Evolutionary conservation across 23 tunicate genomes (phyloP).

Genomic region (Diplosoma virens): DNA sequence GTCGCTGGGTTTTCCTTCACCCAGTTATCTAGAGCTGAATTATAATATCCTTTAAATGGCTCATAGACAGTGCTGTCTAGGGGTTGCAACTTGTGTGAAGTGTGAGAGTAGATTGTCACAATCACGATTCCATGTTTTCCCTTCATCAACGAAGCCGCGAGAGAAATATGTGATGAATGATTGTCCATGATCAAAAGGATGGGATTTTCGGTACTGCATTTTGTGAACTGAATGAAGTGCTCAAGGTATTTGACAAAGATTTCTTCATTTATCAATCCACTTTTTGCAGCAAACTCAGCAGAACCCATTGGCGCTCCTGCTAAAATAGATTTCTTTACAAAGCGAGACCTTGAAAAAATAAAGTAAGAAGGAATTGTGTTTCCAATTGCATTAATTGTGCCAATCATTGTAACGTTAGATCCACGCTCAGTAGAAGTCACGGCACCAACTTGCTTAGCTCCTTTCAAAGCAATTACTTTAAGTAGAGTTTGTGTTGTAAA

Average conservation of each 20-base stretch:
- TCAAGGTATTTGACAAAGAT: background rate
- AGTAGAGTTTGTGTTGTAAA: background rate
- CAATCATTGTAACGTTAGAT: background rate
- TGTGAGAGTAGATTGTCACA: too few relatives aligned
- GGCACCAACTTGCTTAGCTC: conserved; percentile 27
- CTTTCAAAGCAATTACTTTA: conserved; percentile 1
- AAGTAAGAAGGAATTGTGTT: conserved; percentile 36
- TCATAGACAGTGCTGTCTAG: too few relatives aligned
- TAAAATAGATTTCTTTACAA: conserved; percentile 8
- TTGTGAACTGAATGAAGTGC: background rate
- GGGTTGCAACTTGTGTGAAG: too few relatives aligned
- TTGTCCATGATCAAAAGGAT: too few relatives aligned
- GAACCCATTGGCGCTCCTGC: conserved; percentile 31
- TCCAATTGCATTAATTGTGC: conserved; percentile 36
- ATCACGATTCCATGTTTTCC: too few relatives aligned
- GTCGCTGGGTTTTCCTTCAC: too few relatives aligned
- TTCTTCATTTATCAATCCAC: conserved; percentile 31
- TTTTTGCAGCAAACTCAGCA: background rate
- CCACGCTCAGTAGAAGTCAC: conserved; percentile 31
- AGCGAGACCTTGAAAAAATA: conserved; percentile 17
- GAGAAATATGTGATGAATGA: too few relatives aligned
- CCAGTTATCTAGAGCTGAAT: too few relatives aligned
- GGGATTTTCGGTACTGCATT: background rate
- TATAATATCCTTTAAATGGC: too few relatives aligned
- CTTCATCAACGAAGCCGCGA: too few relatives aligned